Conservation (phyloP, 2,797 vertebrate genomes). For the Chromis chromis region DNA sequence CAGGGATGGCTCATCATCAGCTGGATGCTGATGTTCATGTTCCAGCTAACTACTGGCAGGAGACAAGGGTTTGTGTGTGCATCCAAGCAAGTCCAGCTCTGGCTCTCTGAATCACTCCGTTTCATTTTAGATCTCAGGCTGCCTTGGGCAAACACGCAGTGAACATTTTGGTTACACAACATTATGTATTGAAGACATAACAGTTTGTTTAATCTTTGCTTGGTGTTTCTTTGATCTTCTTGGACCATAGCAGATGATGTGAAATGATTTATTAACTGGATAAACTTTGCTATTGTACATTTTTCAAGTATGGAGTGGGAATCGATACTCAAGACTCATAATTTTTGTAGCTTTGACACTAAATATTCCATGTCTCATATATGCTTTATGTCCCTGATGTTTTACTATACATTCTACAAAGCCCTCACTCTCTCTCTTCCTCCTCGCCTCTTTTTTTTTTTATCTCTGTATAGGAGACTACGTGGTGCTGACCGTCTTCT, state of each 20-base stretch:
- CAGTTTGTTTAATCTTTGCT: conserved; percentile 42
- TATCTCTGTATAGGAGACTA: conserved; percentile 90
- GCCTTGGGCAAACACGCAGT: conserved; percentile 50
- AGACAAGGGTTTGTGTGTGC: conserved; percentile 33
- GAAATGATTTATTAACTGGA: background rate
- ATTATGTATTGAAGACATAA: conserved; percentile 48
- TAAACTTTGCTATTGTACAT: background rate
- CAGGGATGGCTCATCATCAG: conserved; percentile 56
- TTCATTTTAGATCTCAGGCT: conserved; percentile 46
- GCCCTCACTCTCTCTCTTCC: background rate
- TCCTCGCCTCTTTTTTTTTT: background rate
- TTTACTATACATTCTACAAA: background rate
- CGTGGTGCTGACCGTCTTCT: conserved; percentile 97
- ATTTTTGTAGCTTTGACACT: background rate
- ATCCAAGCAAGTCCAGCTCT: conserved; percentile 32
- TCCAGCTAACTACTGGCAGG: conserved; percentile 62
- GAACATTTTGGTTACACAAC: conserved; percentile 50
- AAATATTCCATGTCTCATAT: background rate
- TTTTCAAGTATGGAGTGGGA: background rate
- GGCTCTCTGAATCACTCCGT: conserved; percentile 50
- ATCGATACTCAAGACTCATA: background rate
- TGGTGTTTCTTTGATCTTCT: conserved; percentile 26
- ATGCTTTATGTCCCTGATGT: background rate
- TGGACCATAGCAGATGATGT: conserved; percentile 16
- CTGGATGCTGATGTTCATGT: conserved; percentile 57